A percentile compares a stretch with the other conserved stretches of the same genome.
Evolutionary conservation across 2,113 vertebrate genomes (phyloP).

Genomic region (Catharus bicknelli): DNA sequence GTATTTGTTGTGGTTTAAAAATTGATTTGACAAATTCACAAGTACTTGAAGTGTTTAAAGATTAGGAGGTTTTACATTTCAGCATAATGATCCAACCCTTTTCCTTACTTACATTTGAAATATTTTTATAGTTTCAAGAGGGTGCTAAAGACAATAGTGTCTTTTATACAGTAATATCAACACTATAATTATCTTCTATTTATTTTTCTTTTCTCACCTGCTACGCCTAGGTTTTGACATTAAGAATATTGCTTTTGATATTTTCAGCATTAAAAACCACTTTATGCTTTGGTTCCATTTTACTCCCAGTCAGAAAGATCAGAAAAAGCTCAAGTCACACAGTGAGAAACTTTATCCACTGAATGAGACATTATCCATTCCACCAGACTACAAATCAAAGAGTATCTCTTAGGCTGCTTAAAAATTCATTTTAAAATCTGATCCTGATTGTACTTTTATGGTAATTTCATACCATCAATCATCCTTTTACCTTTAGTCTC

Average conservation of each 20-base stretch:
- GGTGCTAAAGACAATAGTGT: not conserved
- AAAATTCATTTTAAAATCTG: conserved; percentile 99
- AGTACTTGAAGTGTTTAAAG: not conserved
- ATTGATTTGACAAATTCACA: not conserved
- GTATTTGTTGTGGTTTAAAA: not conserved
- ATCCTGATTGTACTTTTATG: conserved; percentile 99
- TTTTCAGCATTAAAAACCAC: conserved; percentile 79
- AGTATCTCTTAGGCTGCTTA: conserved; percentile 98
- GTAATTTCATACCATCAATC: conserved; percentile 97
- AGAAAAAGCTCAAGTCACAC: conserved; percentile 84
- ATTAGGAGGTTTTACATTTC: not conserved
- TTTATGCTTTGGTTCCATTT: conserved; percentile 82
- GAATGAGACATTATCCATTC: conserved; percentile 97
- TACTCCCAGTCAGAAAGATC: conserved; percentile 86
- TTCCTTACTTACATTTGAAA: not conserved
- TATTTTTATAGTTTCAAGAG: not conserved
- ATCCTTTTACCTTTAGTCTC: conserved; percentile 95
- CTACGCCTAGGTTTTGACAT: conserved; percentile 73
- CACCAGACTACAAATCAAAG: conserved; percentile 98
- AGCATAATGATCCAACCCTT: not conserved
- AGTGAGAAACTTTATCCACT: conserved; percentile 93
- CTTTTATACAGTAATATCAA: conserved; percentile 55
- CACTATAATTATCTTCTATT: conserved; percentile 64
- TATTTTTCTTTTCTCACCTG: conserved; percentile 76
- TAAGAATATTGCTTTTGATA: conserved; percentile 82